Percentiles rank a stretch among this genome's conserved stretches.
These are phyloP conservation scores for Smutsia gigantea DNA, from an alignment of 2,797 vertebrate genomes.

Conservation along the genomic window DNA sequence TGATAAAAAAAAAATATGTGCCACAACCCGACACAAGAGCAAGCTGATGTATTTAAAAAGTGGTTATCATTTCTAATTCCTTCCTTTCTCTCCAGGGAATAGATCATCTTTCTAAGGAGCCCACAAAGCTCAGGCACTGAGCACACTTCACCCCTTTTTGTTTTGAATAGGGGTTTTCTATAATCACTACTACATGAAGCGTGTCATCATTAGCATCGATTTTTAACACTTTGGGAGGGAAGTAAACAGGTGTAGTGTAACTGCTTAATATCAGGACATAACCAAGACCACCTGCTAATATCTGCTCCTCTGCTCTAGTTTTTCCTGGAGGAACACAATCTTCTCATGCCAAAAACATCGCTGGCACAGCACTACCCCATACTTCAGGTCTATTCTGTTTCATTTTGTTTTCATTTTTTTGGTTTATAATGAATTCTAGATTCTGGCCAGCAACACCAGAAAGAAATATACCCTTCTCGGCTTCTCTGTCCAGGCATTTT, in stretches of 20 bases:
- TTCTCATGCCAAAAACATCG: neutral
- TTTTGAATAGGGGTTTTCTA: conserved; percentile 86
- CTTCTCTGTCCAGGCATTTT: neutral
- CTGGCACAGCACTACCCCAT: accelerated
- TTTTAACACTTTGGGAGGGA: conserved; percentile 81
- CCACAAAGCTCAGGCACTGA: conserved; percentile 76
- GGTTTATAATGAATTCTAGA: neutral
- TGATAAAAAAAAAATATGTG: conserved; percentile 79
- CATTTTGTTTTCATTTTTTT: neutral
- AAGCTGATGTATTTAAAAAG: conserved; percentile 86
- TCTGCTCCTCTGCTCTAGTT: conserved; percentile 88
- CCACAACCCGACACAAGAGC: conserved; percentile 68
- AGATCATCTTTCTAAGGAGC: conserved; percentile 79
- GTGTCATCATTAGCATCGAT: conserved; percentile 80
- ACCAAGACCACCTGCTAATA: conserved; percentile 86
- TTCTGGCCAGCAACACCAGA: neutral
- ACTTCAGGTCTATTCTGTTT: neutral
- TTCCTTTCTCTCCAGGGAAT: conserved; percentile 82
- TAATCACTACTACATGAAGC: conserved; percentile 80
- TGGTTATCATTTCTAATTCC: conserved; percentile 85
- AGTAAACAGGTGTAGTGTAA: neutral
- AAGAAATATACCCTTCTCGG: neutral
- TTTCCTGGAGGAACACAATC: conserved; percentile 59
- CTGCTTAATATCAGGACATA: conserved; percentile 77
- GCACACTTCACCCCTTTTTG: conserved; percentile 76